Conservation (phyloP, 2,797 vertebrate species). For the Tadarida brasiliensis region DNA sequence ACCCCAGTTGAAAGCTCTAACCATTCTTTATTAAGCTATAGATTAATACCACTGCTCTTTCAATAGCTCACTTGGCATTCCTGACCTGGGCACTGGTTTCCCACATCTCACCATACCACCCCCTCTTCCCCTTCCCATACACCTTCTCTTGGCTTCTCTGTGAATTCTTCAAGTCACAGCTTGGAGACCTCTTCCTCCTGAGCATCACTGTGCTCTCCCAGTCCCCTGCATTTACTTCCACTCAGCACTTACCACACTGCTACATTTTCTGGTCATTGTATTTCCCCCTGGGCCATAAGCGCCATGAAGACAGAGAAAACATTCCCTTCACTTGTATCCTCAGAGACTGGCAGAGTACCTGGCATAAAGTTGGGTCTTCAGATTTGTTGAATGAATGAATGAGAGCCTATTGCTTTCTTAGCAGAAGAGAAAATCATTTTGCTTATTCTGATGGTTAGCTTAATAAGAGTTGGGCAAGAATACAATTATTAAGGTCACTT, state of each 20-base stretch:
- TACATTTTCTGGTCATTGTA: background rate
- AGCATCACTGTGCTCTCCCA: background rate
- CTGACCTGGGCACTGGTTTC: background rate
- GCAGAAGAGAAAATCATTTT: constrained; percentile 33
- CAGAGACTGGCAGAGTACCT: background rate
- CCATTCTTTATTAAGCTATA: background rate
- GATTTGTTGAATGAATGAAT: background rate
- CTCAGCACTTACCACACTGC: background rate
- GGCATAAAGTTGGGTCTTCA: background rate
- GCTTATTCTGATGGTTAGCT: background rate
- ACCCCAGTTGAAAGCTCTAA: background rate
- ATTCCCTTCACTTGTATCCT: background rate
- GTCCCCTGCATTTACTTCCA: background rate
- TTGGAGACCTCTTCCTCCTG: background rate
- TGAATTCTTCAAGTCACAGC: background rate
- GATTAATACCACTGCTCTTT: background rate
- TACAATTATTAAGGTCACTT: constrained; percentile 37
- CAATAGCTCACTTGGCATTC: background rate
- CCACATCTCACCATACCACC: background rate
- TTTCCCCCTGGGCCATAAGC: background rate
- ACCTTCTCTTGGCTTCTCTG: background rate
- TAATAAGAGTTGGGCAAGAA: background rate
- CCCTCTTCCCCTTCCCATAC: background rate
- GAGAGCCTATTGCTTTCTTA: background rate
- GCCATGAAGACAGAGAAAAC: background rate